These are phyloP conservation scores for Cyclargus thomasi DNA, from an alignment of 1,140 invertebrate genomes.

Conservation along the genomic window DNA sequence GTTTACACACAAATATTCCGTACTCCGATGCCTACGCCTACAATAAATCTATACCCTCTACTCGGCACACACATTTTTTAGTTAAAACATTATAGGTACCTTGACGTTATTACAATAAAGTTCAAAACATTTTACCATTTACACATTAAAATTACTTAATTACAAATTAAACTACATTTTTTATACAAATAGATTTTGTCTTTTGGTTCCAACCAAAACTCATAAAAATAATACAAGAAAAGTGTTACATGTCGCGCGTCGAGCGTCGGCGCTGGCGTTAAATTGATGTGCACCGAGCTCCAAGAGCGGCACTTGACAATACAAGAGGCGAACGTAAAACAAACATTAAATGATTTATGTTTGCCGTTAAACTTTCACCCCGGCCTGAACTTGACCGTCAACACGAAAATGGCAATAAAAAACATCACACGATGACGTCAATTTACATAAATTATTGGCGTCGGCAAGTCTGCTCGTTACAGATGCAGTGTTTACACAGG, in stretches of 20 bases:
- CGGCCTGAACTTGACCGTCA: slow-evolving; percentile 67
- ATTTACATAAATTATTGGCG: slow-evolving; percentile 74
- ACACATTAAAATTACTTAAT: no score
- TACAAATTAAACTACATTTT: no score
- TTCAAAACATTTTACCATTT: not conserved
- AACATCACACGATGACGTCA: slow-evolving; percentile 65
- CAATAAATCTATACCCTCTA: not conserved
- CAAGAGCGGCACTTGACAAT: slow-evolving; percentile 10
- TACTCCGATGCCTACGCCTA: not conserved
- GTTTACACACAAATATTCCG: not conserved
- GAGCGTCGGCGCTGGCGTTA: not conserved
- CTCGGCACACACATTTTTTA: not conserved
- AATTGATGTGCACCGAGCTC: not conserved
- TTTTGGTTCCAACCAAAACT: not conserved
- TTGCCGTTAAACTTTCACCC: slow-evolving; percentile 60
- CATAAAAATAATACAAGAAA: not conserved
- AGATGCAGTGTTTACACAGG: slow-evolving; percentile 66
- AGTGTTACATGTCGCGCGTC: not conserved
- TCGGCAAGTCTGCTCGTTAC: slow-evolving; percentile 54
- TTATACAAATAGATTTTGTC: no score
- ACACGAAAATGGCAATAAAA: slow-evolving; percentile 60
- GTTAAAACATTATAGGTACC: not conserved
- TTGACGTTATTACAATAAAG: not conserved
- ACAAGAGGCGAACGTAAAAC: slow-evolving; percentile 15
- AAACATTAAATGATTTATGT: slow-evolving; percentile 43